Evolutionary conservation across 2,888 invertebrate species (phyloP).

Genomic region (Melipona beecheii): DNA sequence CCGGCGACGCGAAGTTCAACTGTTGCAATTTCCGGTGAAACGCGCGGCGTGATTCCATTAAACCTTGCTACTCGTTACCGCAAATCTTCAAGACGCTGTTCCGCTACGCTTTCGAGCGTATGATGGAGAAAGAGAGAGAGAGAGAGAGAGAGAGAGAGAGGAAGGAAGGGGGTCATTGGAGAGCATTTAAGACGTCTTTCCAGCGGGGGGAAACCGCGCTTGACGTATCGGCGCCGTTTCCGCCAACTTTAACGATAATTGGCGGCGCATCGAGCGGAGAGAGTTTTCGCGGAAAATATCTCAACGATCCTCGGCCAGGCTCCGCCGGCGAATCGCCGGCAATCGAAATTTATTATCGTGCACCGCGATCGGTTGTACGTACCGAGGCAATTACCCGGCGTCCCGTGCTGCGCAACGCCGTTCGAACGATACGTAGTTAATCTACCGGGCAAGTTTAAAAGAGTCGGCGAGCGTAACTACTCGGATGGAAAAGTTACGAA

Average conservation of each 20-base stretch:
- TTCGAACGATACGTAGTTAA: slow-evolving; percentile 39
- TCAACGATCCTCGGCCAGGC: not conserved
- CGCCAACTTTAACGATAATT: slow-evolving; percentile 44
- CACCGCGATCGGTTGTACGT: not conserved
- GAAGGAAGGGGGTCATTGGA: not conserved
- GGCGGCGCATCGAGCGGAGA: slow-evolving; percentile 8
- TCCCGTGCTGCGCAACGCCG: not conserved
- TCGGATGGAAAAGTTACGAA: not conserved
- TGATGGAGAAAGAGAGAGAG: not conserved
- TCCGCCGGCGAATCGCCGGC: not conserved
- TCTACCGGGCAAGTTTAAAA: slow-evolving; percentile 2
- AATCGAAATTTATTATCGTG: slow-evolving; percentile 26
- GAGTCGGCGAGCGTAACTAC: not conserved
- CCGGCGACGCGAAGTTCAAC: slow-evolving; percentile 15
- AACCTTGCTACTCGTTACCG: slow-evolving; percentile 55
- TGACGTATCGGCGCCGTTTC: slow-evolving; percentile 32
- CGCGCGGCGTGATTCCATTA: slow-evolving; percentile 61
- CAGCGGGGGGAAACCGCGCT: slow-evolving; percentile 21
- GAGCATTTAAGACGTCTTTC: slow-evolving; percentile 28
- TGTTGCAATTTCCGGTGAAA: slow-evolving; percentile 35
- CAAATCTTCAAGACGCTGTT: slow-evolving; percentile 62
- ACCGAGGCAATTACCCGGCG: slow-evolving; percentile 6
- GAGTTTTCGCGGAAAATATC: slow-evolving; percentile 27
- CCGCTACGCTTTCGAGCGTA: slow-evolving; percentile 15
- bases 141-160: slow-evolving; percentile 8